Evolutionary conservation across 2,888 invertebrate genomes (phyloP).

Genomic region (Aspidiotus destructor): DNA sequence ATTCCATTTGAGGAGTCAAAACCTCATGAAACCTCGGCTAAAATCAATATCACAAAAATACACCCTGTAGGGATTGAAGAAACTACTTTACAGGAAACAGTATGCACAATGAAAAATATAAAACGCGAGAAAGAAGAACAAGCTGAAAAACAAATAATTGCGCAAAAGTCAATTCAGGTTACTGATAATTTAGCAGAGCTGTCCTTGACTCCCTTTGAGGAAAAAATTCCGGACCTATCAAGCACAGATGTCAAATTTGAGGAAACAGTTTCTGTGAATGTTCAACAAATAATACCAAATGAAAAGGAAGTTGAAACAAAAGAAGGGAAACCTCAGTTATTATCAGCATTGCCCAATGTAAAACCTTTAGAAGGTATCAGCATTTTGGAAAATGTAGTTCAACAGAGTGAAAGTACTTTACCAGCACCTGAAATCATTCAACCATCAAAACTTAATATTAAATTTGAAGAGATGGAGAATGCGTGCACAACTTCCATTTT

Average conservation of each 20-base stretch:
- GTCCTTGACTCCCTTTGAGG: background rate
- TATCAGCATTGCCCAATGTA: slow-evolving; percentile 2
- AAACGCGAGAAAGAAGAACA: background rate
- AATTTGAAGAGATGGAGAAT: slow-evolving; percentile 38
- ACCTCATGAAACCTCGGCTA: background rate
- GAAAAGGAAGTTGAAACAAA: background rate
- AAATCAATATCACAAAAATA: slow-evolving; percentile 34
- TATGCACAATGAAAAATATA: slow-evolving; percentile 6
- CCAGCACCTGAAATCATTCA: slow-evolving; percentile 2
- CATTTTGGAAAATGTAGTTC: slow-evolving; percentile 37
- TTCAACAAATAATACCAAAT: background rate
- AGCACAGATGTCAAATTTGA: slow-evolving; percentile 20
- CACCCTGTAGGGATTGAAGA: slow-evolving; percentile 40
- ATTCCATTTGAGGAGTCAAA: slow-evolving; percentile 41
- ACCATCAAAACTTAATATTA: slow-evolving; percentile 36
- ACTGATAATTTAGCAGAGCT: background rate
- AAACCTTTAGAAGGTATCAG: slow-evolving; percentile 41
- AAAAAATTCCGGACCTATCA: background rate
- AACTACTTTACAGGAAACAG: slow-evolving; percentile 25
- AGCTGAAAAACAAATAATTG: slow-evolving; percentile 12
- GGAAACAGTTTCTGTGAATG: slow-evolving; percentile 3
- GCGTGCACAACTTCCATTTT: slow-evolving; percentile 34
- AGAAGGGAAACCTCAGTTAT: background rate
- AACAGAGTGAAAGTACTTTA: slow-evolving; percentile 38
- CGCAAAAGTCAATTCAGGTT: slow-evolving; percentile 20